These are phyloP conservation scores for Paramormyrops kingsleyae DNA, from an alignment of 2,113 vertebrate genomes.

Conservation along the genomic window DNA sequence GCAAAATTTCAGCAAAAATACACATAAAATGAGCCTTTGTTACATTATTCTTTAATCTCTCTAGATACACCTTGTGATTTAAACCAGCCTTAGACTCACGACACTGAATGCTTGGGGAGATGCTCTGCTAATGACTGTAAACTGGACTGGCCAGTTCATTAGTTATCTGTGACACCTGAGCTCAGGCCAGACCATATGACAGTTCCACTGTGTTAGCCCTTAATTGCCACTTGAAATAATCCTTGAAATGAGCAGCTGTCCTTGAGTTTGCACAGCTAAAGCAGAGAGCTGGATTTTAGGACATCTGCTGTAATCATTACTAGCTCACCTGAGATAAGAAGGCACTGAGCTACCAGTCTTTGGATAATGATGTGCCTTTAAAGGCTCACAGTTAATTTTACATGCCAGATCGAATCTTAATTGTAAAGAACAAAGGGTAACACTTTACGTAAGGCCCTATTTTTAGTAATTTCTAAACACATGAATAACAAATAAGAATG, in stretches of 20 bases:
- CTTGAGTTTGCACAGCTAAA: constrained; percentile 7
- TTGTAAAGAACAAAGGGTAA: not conserved
- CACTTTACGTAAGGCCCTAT: too few species aligned
- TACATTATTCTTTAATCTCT: not conserved
- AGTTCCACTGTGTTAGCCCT: not conserved
- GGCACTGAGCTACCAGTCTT: not conserved
- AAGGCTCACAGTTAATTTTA: not conserved
- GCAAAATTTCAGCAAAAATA: not conserved
- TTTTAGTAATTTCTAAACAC: too few species aligned
- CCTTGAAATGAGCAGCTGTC: constrained; percentile 21
- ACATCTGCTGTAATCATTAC: constrained; percentile 1
- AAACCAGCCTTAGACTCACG: not conserved
- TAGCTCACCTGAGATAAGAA: not conserved
- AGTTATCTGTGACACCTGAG: constrained; percentile 16
- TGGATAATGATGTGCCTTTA: not conserved
- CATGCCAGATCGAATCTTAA: not conserved
- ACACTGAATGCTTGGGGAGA: not conserved
- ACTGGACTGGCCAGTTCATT: constrained; percentile 4
- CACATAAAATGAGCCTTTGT: not conserved
- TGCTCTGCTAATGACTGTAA: not conserved
- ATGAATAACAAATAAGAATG: too few species aligned
- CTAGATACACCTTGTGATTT: not conserved
- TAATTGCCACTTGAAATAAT: constrained; percentile 18
- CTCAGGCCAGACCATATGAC: not conserved
- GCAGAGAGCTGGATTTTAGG: not conserved